A percentile compares a stretch with the other conserved stretches of the same genome.
Evolutionary conservation across 2,797 vertebrate genomes (phyloP).

Genomic region (Triplophysa yarkandensis): DNA sequence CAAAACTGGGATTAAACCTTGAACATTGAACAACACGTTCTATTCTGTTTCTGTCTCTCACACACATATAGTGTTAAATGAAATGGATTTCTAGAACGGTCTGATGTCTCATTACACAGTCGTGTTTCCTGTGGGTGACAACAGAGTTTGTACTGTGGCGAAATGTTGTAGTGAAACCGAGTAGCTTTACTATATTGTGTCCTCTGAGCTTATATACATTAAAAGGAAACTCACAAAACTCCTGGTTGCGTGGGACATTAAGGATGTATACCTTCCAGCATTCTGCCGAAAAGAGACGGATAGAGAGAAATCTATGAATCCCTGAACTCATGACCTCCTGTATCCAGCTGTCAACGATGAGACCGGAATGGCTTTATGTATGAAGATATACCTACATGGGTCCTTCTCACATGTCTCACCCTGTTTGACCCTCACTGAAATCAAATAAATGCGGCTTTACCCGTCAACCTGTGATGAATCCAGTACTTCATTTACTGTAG

Average conservation of each 20-base stretch:
- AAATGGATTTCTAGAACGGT: constrained; percentile 6
- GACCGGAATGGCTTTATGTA: constrained; percentile 8
- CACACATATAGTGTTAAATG: constrained; percentile 64
- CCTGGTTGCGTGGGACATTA: constrained; percentile 59
- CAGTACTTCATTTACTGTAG: constrained; percentile 92
- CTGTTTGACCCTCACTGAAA: constrained; percentile 78
- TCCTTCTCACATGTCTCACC: constrained; percentile 18
- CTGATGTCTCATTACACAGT: too few relatives aligned
- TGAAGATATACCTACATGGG: constrained; percentile 7
- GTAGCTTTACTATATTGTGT: constrained; percentile 61
- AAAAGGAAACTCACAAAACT: constrained; percentile 60
- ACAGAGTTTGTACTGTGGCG: too few relatives aligned
- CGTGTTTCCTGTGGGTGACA: too few relatives aligned
- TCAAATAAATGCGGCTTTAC: constrained; percentile 85
- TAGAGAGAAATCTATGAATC: constrained; percentile 43
- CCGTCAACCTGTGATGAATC: constrained; percentile 95
- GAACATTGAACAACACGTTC: neutral
- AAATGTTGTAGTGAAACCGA: neutral
- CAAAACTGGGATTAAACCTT: too few relatives aligned
- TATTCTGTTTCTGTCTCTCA: neutral
- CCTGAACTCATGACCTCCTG: constrained; percentile 63
- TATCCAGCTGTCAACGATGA: constrained; percentile 32
- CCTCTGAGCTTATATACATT: constrained; percentile 64
- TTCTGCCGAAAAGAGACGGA: neutral
- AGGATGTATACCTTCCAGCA: neutral